Base-by-base conservation (phyloP, 2,797 vertebrate species). In the Garrulus glandarius region DNA sequence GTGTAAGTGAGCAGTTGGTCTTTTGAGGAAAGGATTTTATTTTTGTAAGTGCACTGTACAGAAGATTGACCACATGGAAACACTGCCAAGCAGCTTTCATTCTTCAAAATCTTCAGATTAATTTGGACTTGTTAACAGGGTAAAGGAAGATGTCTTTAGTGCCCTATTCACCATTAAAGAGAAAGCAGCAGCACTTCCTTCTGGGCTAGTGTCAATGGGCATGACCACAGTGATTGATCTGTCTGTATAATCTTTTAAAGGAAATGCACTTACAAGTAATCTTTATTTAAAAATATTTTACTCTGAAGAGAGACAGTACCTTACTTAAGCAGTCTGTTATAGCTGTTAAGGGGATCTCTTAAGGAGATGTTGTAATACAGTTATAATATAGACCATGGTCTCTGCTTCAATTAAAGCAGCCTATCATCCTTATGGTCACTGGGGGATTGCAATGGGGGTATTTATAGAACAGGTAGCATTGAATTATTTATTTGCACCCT, bases 401-500 rank as follows among this genome's bases (percentile, higher is more conserved):
- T 85, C 61, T 83, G 47, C 77, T 92, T 89, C 67, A 89, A 36
- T 85, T 91, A 80, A 86, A 78, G 43, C 49, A 83, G 11, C 15
- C n/a, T n/a, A n/a, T 95, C 86, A 59, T 50, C 2, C 0, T 68
- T 92, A 27, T 4, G 43, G 60, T 71, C 83, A 68, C 59, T 87
- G 59, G 37, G 21, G 52, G 20, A 39, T 46, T 53, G 60, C 2
- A 1, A 39, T 55, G 67, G 49, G 49, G 69, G 8, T 93, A 83
- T 84, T 95, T 85, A 55, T 61, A 86, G 69, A 92, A 53, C 11
- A 81, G 46, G 32, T 88, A 81, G 21, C 36, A 61, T 57, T 81
- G 84, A 71, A 78, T 95, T 69, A 91, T 91, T 92, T 91, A 77
- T 88, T 95, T 93, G 15, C 67, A 78, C 14, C 72, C 61, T 87